Conservation (phyloP, 2,113 vertebrate species). For the Leucoraja erinaceus region DNA sequence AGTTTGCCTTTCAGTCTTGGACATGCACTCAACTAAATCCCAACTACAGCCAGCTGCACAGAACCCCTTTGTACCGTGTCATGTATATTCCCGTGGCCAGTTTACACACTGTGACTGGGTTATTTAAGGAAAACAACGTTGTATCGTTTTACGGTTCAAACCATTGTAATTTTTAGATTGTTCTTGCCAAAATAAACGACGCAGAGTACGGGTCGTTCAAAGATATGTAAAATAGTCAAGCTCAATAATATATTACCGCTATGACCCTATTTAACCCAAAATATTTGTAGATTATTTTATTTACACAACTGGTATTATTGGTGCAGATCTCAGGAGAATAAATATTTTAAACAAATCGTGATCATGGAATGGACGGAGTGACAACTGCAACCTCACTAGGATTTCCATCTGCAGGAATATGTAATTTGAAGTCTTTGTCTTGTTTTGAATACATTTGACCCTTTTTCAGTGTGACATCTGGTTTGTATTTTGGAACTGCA, state of each 20-base stretch:
- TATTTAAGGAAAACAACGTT: background rate
- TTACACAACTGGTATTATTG: background rate
- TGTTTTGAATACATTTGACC: background rate
- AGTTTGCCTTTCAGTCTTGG: background rate
- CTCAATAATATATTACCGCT: background rate
- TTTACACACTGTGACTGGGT: background rate
- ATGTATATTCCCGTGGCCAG: background rate
- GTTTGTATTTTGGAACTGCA: conserved; percentile 15
- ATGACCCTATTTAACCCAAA: background rate
- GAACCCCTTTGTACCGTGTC: background rate
- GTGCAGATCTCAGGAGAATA: no score
- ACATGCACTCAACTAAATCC: background rate
- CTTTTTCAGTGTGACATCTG: background rate
- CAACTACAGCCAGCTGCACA: background rate
- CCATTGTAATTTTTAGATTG: background rate
- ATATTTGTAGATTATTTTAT: background rate
- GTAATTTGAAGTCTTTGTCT: background rate
- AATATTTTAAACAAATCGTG: background rate
- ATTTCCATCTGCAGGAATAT: background rate
- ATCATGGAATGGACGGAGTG: background rate
- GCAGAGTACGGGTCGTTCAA: background rate
- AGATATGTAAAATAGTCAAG: background rate
- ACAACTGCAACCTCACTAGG: background rate
- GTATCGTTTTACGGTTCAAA: background rate
- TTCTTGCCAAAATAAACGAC: background rate